Conservation (phyloP, 2,113 vertebrate species). For the Mesocricetus auratus region DNA sequence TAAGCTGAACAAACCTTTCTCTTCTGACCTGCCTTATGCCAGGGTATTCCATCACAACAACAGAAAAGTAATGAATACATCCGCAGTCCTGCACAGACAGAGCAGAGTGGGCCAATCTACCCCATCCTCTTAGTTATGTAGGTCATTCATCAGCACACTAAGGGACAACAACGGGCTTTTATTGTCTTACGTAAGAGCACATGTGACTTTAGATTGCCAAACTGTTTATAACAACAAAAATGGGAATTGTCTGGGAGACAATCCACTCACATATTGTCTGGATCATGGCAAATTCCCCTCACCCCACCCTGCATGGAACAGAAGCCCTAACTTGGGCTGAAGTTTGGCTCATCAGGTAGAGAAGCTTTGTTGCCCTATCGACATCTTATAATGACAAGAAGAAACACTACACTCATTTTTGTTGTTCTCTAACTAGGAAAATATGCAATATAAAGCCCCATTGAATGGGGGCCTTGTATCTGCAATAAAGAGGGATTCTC, state of each 20-base stretch:
- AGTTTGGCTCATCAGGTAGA: constrained; percentile 22
- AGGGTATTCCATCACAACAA: background rate
- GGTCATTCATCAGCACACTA: constrained; percentile 44
- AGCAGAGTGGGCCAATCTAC: background rate
- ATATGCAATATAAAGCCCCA: background rate
- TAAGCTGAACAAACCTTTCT: background rate
- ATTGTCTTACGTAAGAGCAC: constrained; percentile 15
- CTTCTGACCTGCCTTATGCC: background rate
- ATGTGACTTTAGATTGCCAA: constrained; percentile 49
- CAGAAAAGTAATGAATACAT: background rate
- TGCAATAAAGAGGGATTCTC: background rate
- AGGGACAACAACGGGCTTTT: background rate
- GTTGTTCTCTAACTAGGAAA: constrained; percentile 20
- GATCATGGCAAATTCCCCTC: constrained; percentile 16
- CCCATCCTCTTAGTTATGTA: background rate
- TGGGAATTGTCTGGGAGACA: constrained; percentile 8
- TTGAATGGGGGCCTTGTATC: background rate
- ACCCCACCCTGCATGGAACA: background rate
- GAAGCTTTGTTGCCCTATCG: constrained; percentile 38
- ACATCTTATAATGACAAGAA: constrained; percentile 63
- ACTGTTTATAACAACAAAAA: constrained; percentile 64
- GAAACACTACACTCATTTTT: constrained; percentile 2
- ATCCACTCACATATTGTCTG: background rate
- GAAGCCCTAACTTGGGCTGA: constrained; percentile 23
- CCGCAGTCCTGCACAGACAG: background rate